Evolutionary conservation across 1,140 invertebrate species (phyloP).

Genomic region (Acromyrmex charruanus): DNA sequence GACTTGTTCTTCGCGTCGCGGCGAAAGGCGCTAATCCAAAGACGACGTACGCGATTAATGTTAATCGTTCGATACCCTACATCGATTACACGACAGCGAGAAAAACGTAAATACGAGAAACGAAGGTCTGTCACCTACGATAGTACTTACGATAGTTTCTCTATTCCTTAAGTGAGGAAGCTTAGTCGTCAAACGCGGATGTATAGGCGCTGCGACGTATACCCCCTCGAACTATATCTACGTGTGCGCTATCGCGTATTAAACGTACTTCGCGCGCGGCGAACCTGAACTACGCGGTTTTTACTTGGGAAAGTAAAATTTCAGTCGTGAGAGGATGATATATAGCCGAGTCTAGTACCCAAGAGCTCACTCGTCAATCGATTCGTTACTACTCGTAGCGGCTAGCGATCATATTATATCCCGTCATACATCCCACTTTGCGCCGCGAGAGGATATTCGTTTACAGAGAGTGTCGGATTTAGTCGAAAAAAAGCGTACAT

Average conservation of each 20-base stretch:
- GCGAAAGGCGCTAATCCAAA: conserved; percentile 14
- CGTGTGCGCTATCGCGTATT: background rate
- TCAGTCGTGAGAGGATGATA: conserved; percentile 58
- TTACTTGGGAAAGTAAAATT: conserved; percentile 51
- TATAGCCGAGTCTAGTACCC: conserved; percentile 45
- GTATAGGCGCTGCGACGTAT: background rate
- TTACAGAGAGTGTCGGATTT: conserved; percentile 49
- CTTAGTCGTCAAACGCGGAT: conserved; percentile 24
- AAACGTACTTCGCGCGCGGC: background rate
- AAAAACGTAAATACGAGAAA: conserved; percentile 46
- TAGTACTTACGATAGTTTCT: conserved; percentile 9
- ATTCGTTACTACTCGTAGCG: conserved; percentile 36
- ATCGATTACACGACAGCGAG: conserved; percentile 44
- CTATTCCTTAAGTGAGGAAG: conserved; percentile 42
- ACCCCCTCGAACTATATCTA: conserved; percentile 21
- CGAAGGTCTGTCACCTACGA: conserved; percentile 2
- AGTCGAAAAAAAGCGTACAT: conserved; percentile 52
- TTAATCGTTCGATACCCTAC: conserved; percentile 26
- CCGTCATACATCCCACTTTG: background rate
- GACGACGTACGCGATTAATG: conserved; percentile 20
- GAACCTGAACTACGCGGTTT: conserved; percentile 30
- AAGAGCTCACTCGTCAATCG: conserved; percentile 34
- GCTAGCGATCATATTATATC: conserved; percentile 1
- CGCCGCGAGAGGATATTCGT: conserved; percentile 45
- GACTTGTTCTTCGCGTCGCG: conserved; percentile 35